Conservation (phyloP, 2,113 vertebrate genomes). For the Blennius ocellaris region DNA sequence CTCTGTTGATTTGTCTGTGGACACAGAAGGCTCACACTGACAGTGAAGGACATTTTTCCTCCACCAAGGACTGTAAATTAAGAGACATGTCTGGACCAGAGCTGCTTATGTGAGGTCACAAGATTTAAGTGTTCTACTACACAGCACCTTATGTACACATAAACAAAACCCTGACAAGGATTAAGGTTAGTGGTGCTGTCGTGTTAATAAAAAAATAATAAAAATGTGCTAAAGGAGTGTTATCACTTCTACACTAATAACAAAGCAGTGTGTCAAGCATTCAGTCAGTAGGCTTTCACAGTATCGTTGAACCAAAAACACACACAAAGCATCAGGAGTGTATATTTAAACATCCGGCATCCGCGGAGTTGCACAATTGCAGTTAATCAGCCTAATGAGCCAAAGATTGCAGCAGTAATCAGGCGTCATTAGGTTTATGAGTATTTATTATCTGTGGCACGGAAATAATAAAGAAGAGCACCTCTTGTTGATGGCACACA, state of each 20-base stretch:
- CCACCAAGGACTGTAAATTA: slow-evolving; percentile 80
- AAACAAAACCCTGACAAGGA: slow-evolving; percentile 21
- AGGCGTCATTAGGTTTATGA: slow-evolving; percentile 89
- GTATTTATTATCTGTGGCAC: slow-evolving; percentile 87
- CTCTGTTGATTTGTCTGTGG: slow-evolving; percentile 85
- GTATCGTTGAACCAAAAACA: slow-evolving; percentile 53
- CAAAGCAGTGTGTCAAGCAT: slow-evolving; percentile 3
- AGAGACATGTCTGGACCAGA: slow-evolving; percentile 62
- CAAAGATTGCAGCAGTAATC: slow-evolving; percentile 88
- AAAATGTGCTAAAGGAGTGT: slow-evolving; percentile 6
- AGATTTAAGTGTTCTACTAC: slow-evolving; percentile 63
- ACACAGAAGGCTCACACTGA: slow-evolving; percentile 81
- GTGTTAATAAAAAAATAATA: slow-evolving; percentile 5
- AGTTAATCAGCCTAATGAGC: slow-evolving; percentile 88
- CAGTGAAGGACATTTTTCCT: slow-evolving; percentile 84
- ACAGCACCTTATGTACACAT: slow-evolving; percentile 52
- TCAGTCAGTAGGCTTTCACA: slow-evolving; percentile 7
- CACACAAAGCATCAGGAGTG: slow-evolving; percentile 64
- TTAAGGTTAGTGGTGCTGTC: slow-evolving; percentile 47
- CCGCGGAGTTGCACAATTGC: slow-evolving; percentile 78
- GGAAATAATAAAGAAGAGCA: slow-evolving; percentile 83
- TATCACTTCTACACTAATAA: slow-evolving; percentile 20
- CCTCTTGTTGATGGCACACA: slow-evolving; percentile 81
- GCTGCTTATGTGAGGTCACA: slow-evolving; percentile 58
- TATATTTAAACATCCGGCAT: slow-evolving; percentile 81